These are phyloP conservation scores for Trichomalopsis sarcophagae DNA, from an alignment of 1,140 invertebrate genomes.

Conservation along the genomic window DNA sequence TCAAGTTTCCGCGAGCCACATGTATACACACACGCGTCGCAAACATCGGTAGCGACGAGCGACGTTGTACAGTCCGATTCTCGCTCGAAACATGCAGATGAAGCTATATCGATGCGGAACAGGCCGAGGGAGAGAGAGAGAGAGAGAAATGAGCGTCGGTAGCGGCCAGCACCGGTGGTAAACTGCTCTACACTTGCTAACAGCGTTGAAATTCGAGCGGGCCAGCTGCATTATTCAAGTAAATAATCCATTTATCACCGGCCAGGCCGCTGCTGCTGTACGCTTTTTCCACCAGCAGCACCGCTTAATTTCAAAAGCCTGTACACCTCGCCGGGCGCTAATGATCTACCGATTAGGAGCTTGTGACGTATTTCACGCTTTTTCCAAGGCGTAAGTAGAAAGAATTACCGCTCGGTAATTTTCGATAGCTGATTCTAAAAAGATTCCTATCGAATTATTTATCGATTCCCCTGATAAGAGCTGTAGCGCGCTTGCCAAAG, in stretches of 20 bases:
- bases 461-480: slow-evolving; percentile 48
- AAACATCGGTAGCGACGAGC: not conserved
- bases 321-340: not conserved
- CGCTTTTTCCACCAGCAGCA: slow-evolving; percentile 1
- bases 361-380: slow-evolving; percentile 6
- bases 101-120: slow-evolving; percentile 52
- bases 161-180: slow-evolving; percentile 49
- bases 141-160: slow-evolving; percentile 42
- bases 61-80: not conserved
- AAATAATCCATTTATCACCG: slow-evolving; percentile 53
- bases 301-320: slow-evolving; percentile 41
- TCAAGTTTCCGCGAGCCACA: slow-evolving; percentile 19
- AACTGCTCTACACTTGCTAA: slow-evolving; percentile 48
- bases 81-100: slow-evolving; percentile 34
- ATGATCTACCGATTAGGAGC: slow-evolving; percentile 44
- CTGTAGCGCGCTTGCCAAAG: slow-evolving; percentile 47
- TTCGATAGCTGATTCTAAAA: slow-evolving; percentile 38
- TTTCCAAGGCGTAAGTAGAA: not conserved
- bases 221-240: slow-evolving; percentile 49
- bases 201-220: slow-evolving; percentile 48
- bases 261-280: not conserved
- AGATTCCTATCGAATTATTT: slow-evolving; percentile 53
- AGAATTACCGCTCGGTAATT: slow-evolving; percentile 6
- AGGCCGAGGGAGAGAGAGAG: slow-evolving; percentile 39
- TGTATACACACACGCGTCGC: not conserved